Evolutionary conservation across 2,113 vertebrate genomes (phyloP).

Genomic region (Stigmatopora nigra): DNA sequence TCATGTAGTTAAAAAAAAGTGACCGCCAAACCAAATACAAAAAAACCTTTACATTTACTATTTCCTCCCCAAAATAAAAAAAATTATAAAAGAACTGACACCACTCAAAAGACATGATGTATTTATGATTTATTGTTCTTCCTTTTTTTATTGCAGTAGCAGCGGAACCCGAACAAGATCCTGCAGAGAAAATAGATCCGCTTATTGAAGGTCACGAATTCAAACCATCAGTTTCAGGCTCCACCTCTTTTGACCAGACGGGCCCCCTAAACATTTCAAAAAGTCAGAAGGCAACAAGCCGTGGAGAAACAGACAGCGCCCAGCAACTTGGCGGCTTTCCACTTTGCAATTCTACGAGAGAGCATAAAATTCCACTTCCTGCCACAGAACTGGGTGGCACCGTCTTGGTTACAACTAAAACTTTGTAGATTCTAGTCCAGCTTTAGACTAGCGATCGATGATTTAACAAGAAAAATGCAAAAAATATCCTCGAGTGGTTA

Average conservation of each 20-base stretch:
- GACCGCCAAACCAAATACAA: background rate
- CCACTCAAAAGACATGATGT: background rate
- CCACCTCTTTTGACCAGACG: constrained; percentile 18
- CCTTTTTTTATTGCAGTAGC: constrained; percentile 31
- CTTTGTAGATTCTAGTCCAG: constrained; percentile 35
- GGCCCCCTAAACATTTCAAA: constrained; percentile 9
- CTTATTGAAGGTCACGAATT: background rate
- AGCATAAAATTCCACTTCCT: constrained; percentile 68
- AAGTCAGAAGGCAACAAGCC: background rate
- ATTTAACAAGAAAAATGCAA: no score
- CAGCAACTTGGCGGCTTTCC: background rate
- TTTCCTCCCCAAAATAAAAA: background rate
- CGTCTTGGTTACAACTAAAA: constrained; percentile 69
- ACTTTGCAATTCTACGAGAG: constrained; percentile 22
- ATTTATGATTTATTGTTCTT: constrained; percentile 1
- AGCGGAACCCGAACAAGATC: constrained; percentile 11
- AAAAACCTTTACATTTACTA: background rate
- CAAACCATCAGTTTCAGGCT: constrained; percentile 8
- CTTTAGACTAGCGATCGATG: background rate
- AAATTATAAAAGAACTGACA: background rate
- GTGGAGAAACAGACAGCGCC: background rate
- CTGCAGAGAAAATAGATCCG: constrained; percentile 29
- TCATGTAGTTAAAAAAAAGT: background rate
- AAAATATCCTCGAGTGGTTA: no score
- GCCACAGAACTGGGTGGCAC: constrained; percentile 69